Conservation (phyloP, 2,113 vertebrate species). For the Brachionichthys hirsutus region DNA sequence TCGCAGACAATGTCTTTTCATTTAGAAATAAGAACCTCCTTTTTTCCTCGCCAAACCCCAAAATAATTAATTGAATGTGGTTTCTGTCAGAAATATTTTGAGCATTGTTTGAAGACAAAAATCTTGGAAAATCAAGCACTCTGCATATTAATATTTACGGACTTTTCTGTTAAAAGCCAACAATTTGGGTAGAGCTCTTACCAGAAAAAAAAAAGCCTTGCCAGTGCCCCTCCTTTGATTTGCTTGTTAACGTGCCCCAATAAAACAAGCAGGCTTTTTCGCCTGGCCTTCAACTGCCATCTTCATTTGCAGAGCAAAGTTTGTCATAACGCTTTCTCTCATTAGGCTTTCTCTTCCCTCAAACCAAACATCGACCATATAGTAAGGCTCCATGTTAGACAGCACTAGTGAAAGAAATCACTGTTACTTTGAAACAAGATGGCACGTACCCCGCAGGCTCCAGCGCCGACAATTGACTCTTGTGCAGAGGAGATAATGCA, state of each 20-base stretch:
- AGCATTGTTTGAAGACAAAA: background rate
- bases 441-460: conserved; percentile 61
- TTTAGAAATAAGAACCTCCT: conserved; percentile 27
- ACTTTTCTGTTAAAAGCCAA: conserved; percentile 30
- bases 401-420: conserved; percentile 27
- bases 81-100: conserved; percentile 15
- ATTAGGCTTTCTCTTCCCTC: conserved; percentile 15
- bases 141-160: conserved; percentile 11
- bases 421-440: conserved; percentile 17
- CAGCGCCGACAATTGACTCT: conserved; percentile 66
- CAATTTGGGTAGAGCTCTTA: conserved; percentile 17
- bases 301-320: conserved; percentile 30
- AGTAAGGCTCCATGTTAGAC: conserved; percentile 24
- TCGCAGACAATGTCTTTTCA: conserved; percentile 15
- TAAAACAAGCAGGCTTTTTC: conserved; percentile 29
- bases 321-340: conserved; percentile 19
- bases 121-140: conserved; percentile 23
- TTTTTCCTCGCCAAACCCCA: background rate
- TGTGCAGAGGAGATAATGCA: conserved; percentile 50
- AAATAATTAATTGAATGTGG: conserved; percentile 13
- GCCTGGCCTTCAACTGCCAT: conserved; percentile 11
- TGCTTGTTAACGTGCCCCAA: conserved; percentile 12
- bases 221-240: conserved; percentile 40
- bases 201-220: conserved; percentile 16
- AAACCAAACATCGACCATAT: conserved; percentile 24